Percentiles rank a stretch among this genome's conserved stretches.
Conservation (phyloP, 2,797 vertebrate genomes). For the Mus spretus region DNA sequence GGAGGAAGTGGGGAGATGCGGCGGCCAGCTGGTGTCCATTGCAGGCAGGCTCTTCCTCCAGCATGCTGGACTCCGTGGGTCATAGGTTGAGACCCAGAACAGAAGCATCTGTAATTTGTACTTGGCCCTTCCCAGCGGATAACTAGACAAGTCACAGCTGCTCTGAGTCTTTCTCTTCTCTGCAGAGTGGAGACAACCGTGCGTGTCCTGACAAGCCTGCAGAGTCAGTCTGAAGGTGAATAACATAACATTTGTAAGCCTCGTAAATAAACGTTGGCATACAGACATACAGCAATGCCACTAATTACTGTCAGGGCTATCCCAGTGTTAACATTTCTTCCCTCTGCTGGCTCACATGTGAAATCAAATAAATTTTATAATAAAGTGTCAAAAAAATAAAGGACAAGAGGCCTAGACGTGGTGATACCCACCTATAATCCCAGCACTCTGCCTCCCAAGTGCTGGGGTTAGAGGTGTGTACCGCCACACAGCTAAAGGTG, state of each 20-base stretch:
- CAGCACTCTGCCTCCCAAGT: not conserved
- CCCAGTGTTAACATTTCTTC: not conserved
- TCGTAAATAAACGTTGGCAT: not conserved
- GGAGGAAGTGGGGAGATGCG: not conserved
- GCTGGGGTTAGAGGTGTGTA: not conserved
- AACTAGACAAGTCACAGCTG: not conserved
- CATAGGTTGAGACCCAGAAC: not conserved
- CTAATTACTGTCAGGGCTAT: not conserved
- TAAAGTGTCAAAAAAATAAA: not conserved
- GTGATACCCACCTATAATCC: not conserved
- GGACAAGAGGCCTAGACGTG: not conserved
- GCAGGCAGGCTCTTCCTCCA: not conserved
- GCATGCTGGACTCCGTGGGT: not conserved
- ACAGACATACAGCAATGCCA: not conserved
- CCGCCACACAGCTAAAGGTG: not conserved
- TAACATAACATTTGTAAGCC: not conserved
- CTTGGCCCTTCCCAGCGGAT: not conserved
- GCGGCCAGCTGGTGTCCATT: not conserved
- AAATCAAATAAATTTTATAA: conserved; percentile 2
- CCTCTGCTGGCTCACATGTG: not conserved
- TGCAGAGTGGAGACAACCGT: not conserved
- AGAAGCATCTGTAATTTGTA: not conserved
- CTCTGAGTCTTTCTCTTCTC: not conserved
- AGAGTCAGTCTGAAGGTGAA: not conserved
- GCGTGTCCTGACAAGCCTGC: not conserved